Evolutionary conservation across 2,888 invertebrate species (phyloP).

Genomic region (Chrysina gloriosa): DNA sequence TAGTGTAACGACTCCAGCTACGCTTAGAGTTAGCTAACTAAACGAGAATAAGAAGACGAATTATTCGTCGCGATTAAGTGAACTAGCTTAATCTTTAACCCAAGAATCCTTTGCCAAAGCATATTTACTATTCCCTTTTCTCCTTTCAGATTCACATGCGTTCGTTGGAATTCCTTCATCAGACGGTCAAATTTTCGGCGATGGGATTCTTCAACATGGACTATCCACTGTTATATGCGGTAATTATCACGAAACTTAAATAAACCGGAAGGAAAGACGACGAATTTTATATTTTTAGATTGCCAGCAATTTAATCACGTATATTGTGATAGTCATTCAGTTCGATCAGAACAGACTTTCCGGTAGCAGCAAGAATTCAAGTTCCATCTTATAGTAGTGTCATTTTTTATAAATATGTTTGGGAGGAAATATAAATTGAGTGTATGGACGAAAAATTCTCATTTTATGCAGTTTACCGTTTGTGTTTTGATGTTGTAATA

Average conservation of each 20-base stretch:
- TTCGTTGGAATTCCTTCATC: conserved; percentile 66
- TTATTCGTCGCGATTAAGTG: background rate
- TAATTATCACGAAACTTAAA: conserved; percentile 48
- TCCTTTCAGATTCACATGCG: conserved; percentile 64
- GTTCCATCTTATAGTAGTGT: background rate
- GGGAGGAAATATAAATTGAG: background rate
- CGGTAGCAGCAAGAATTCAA: background rate
- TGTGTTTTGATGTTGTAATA: background rate
- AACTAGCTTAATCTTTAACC: background rate
- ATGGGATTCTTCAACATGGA: conserved; percentile 66
- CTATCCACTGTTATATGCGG: conserved; percentile 65
- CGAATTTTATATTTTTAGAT: conserved; percentile 57
- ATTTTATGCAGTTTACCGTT: background rate
- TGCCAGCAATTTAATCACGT: conserved; percentile 64
- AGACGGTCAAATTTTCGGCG: conserved; percentile 64
- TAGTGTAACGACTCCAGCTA: too few relatives aligned
- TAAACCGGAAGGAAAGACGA: background rate
- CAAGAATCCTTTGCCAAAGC: background rate
- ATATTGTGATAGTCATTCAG: conserved; percentile 65
- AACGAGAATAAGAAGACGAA: too few relatives aligned
- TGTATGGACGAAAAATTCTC: background rate
- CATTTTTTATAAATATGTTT: background rate
- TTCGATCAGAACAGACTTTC: conserved; percentile 56
- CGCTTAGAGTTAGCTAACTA: too few relatives aligned
- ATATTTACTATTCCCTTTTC: too few relatives aligned